Evolutionary conservation across 2,113 vertebrate species (phyloP).

Genomic region (Cyprinodon tularosa): DNA sequence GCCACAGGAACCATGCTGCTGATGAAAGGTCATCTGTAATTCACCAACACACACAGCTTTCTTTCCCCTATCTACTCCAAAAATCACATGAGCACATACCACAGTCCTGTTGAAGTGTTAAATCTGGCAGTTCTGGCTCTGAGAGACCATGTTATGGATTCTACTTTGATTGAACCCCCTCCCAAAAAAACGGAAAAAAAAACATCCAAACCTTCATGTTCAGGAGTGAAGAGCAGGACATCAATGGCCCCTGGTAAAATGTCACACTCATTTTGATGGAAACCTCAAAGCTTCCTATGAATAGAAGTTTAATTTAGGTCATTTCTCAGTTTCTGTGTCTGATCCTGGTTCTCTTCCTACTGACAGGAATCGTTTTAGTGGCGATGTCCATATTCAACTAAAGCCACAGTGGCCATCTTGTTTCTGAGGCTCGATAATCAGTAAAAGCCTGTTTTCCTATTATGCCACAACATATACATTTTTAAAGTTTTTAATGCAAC

Average conservation of each 20-base stretch:
- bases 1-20: not conserved
- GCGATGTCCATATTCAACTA: not conserved
- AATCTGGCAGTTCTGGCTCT: not conserved
- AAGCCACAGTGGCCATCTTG: too few species aligned
- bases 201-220: not conserved
- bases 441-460: too few species aligned
- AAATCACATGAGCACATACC: not conserved
- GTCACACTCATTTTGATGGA: too few species aligned
- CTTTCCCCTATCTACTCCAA: not conserved
- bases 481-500: too few species aligned
- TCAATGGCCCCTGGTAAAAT: too few species aligned
- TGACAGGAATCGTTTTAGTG: not conserved
- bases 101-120: not conserved
- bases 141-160: not conserved
- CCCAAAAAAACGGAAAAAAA: not conserved
- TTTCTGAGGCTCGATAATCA: too few species aligned
- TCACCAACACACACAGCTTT: not conserved
- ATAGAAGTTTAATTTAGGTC: too few species aligned
- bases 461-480: too few species aligned
- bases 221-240: not conserved
- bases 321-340: not conserved
- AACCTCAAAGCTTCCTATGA: too few species aligned
- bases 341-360: not conserved
- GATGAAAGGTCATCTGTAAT: not conserved
- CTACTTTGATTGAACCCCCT: not conserved